These are phyloP conservation scores for Sebastiscus tertius DNA, from an alignment of 2,797 vertebrate genomes.

Conservation along the genomic window DNA sequence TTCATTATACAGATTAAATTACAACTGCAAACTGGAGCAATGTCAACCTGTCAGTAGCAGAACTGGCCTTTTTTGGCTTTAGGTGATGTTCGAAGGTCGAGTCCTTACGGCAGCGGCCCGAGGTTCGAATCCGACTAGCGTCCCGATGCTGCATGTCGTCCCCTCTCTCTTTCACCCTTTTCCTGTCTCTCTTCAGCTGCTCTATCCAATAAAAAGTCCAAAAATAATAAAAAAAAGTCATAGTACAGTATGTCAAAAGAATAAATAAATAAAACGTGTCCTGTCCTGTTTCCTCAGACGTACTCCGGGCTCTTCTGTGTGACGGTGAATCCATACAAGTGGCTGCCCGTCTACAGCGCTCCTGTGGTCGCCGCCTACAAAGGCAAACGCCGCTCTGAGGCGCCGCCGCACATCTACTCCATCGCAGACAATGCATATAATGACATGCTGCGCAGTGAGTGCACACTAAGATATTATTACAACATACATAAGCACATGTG, in stretches of 20 bases:
- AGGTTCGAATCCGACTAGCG: no score
- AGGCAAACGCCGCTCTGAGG: conserved; percentile 91
- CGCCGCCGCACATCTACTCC: conserved; percentile 91
- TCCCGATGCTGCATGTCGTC: no score
- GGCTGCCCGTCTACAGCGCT: conserved; percentile 92
- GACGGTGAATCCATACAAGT: conserved; percentile 95
- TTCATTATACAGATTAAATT: conserved; percentile 26
- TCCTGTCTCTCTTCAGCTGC: no score
- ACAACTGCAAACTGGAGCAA: conserved; percentile 17
- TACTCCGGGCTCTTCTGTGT: conserved; percentile 96
- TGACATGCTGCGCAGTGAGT: conserved; percentile 94
- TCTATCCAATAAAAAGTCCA: no score
- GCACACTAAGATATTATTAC: neutral
- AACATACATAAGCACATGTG: neutral
- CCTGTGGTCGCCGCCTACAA: conserved; percentile 90
- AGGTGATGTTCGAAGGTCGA: neutral
- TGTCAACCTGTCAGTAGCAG: conserved; percentile 3
- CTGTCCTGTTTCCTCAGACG: conserved; percentile 80
- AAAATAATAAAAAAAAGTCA: no score
- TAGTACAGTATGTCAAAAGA: no score
- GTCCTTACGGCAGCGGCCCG: no score
- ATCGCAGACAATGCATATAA: conserved; percentile 94
- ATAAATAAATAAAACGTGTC: neutral
- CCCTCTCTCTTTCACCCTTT: no score
- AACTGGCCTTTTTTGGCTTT: neutral